Base-by-base conservation (phyloP, 1,140 invertebrate genomes). In the Himalopsyche phryganea region DNA sequence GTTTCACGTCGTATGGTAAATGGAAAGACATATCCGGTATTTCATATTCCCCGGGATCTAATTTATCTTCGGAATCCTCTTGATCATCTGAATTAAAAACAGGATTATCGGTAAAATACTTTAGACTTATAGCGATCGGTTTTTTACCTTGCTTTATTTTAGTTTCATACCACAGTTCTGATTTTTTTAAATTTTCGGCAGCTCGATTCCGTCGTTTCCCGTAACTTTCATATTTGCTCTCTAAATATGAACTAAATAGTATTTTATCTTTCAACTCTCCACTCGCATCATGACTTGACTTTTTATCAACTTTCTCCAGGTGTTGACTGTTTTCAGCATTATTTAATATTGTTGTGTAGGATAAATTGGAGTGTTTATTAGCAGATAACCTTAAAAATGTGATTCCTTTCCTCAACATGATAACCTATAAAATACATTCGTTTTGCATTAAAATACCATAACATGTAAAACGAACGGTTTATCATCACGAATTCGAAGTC, bases 171-270 rank as follows among this genome's bases (percentile, higher is more conserved):
- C 14, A 48, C 57, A 66, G 38, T 48, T 72, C 68, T 53, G 63
- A 68, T 69, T 63, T 65, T 68, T 71, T 66, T 6, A 70, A 67
- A 49, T 44, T 70, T 69, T 72, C 71, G 17, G 69, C 36, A 23
- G 72, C 61, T 69, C 76, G 78, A 60, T 73, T 79, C 56, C 71
- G 77, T 45, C 69, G 69, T 66, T 71, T 68, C 49, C 71, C 67
- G 58, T 76, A 68, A 57, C 73, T 64, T 41, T 10, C 9, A 61
- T 71, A 70, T 42, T 72, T 69, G 17, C 68, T 67, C 51, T 71
- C 64, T 20, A 77, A 67, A 60, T 73, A 72, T 0, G 73, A 72
- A 52, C 65, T 78, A 33, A 73, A 78, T 2, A 61, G 59, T 7
- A 71, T 69, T 68, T 70, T 71, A 14, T 72, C 53, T 60, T 71